Evolutionary conservation across 2,113 vertebrate species (phyloP).

Genomic region (Lophura nycthemera): DNA sequence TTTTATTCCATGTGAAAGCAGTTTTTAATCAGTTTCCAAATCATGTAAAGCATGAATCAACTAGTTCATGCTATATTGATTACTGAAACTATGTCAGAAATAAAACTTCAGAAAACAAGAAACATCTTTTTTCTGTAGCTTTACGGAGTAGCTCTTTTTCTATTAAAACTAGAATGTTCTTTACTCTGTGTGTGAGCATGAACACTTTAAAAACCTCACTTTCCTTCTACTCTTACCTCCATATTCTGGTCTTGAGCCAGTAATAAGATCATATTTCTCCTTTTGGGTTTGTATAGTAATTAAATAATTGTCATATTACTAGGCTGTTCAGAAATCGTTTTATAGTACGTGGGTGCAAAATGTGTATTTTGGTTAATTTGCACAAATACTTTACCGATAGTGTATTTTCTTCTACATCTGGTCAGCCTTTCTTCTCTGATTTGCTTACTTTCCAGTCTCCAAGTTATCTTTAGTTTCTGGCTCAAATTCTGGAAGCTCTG

Average conservation of each 20-base stretch:
- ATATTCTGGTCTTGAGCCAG: not conserved
- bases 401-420: conserved; percentile 46
- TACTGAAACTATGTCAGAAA: not conserved
- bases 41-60: not conserved
- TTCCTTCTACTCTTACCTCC: not conserved
- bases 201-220: not conserved
- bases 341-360: not conserved
- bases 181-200: not conserved
- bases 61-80: not conserved
- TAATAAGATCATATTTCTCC: not conserved
- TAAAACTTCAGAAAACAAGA: not conserved
- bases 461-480: conserved; percentile 62
- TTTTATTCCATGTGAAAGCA: not conserved
- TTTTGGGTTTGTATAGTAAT: not conserved
- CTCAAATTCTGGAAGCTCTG: conserved; percentile 45
- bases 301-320: not conserved
- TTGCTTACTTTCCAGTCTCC: conserved; percentile 29
- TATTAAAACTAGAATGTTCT: not conserved
- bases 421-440: not conserved
- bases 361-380: not conserved
- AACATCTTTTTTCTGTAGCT: not conserved
- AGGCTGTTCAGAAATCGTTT: not conserved
- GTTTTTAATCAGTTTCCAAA: conserved; percentile 16
- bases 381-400: not conserved
- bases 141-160: not conserved